phyloP scores from a whole-genome alignment of 2,888 invertebrate genomes.

The Selenia dentaria region DNA sequence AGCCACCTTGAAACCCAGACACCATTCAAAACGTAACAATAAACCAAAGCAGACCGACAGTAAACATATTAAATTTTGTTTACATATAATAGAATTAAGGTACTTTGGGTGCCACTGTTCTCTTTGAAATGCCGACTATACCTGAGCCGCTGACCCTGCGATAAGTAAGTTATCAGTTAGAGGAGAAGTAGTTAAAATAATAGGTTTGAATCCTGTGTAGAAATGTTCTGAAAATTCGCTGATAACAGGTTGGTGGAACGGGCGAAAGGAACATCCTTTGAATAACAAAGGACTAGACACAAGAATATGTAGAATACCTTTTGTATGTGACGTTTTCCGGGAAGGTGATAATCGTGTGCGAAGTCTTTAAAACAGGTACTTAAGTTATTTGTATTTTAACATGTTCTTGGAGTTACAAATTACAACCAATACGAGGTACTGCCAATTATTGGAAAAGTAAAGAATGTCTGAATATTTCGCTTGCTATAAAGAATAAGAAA shows the following conservation, averaged over 20 bases:
- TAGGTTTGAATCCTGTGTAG: conserved; percentile 27
- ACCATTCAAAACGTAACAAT: conserved; percentile 44
- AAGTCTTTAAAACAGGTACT: background rate
- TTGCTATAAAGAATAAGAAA: no score
- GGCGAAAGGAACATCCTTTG: background rate
- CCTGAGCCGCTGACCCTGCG: conserved; percentile 21
- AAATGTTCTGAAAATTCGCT: conserved; percentile 8
- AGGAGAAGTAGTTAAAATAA: conserved; percentile 13
- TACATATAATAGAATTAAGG: conserved; percentile 65
- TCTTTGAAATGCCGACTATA: conserved; percentile 56
- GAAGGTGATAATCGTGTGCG: background rate
- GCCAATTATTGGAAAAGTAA: no score
- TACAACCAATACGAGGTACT: no score
- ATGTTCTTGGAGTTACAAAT: no score
- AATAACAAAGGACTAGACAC: background rate
- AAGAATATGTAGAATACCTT: background rate
- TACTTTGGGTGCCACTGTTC: conserved; percentile 69
- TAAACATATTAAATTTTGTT: conserved; percentile 58
- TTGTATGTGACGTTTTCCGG: background rate
- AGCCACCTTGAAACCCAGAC: conserved; percentile 49
- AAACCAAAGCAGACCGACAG: conserved; percentile 48
- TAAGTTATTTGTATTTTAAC: no score
- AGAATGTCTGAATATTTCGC: no score
- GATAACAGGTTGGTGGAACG: conserved; percentile 3
- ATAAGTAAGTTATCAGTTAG: conserved; percentile 20